Evolutionary conservation across 23 tunicate genomes (phyloP).

Genomic region (Halocynthia aurantium): DNA sequence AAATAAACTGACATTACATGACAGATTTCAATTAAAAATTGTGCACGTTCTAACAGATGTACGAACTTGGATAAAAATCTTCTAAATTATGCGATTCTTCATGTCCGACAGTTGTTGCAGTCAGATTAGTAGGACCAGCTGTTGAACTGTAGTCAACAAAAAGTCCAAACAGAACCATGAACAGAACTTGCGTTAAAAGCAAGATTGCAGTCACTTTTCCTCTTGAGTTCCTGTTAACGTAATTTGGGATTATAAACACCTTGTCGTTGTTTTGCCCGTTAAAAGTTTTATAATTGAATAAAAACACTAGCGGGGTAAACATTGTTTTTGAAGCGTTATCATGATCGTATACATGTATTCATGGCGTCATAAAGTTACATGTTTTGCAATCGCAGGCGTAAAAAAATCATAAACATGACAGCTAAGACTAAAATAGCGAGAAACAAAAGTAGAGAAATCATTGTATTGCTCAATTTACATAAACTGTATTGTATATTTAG

Average conservation of each 20-base stretch:
- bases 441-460: no score
- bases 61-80: conserved; percentile 39
- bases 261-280: not conserved
- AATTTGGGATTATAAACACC: not conserved
- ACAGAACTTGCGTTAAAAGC: conserved; percentile 62
- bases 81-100: conserved; percentile 1
- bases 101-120: conserved; percentile 3
- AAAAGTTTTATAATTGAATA: no score
- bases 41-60: not conserved
- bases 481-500: no score
- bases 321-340: no score
- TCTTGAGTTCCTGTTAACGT: conserved; percentile 52
- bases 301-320: no score
- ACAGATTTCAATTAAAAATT: not conserved
- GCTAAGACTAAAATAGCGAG: no score
- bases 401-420: no score
- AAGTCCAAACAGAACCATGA: conserved; percentile 69
- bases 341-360: no score
- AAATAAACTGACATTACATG: not conserved
- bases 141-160: conserved; percentile 70
- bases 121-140: conserved; percentile 20
- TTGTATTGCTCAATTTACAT: no score
- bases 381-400: no score
- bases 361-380: no score
- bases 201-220: conserved; percentile 72